Conservation (phyloP, 1,140 invertebrate genomes). For the Galleria mellonella region DNA sequence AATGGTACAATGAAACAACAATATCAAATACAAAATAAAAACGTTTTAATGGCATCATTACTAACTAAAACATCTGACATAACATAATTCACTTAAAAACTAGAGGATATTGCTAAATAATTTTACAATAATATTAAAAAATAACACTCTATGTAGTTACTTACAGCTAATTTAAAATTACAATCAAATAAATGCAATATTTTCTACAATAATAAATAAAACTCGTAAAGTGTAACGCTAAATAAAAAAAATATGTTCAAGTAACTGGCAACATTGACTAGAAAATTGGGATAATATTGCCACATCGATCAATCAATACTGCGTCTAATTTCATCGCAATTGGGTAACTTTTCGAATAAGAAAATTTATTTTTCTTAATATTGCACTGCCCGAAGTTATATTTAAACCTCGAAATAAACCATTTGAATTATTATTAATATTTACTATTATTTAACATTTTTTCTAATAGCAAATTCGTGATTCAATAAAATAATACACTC, state of each 20-base stretch:
- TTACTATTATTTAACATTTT: constrained; percentile 9
- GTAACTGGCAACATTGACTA: constrained; percentile 10
- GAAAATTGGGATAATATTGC: constrained; percentile 26
- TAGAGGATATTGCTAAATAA: constrained; percentile 15
- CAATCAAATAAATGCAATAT: constrained; percentile 16
- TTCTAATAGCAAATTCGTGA: not conserved
- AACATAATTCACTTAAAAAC: constrained; percentile 15
- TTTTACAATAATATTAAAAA: constrained; percentile 24
- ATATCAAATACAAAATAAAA: constrained; percentile 37
- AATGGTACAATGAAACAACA: constrained; percentile 27
- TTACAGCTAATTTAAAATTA: constrained; percentile 11
- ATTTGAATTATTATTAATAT: constrained; percentile 10
- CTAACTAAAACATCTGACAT: constrained; percentile 20
- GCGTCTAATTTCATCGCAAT: not conserved
- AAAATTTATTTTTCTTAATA: not conserved
- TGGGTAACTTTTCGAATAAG: not conserved
- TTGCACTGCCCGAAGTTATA: constrained; percentile 40
- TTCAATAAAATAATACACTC: too few relatives aligned
- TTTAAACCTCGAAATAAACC: constrained; percentile 15
- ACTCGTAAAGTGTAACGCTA: too few relatives aligned
- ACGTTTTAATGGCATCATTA: constrained; percentile 24
- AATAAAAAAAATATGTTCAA: not conserved
- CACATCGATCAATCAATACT: not conserved
- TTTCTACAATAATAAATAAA: too few relatives aligned
- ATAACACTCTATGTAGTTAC: constrained; percentile 12